Conservation (phyloP, 2,888 invertebrate species). For the Xestobium rufovillosum region DNA sequence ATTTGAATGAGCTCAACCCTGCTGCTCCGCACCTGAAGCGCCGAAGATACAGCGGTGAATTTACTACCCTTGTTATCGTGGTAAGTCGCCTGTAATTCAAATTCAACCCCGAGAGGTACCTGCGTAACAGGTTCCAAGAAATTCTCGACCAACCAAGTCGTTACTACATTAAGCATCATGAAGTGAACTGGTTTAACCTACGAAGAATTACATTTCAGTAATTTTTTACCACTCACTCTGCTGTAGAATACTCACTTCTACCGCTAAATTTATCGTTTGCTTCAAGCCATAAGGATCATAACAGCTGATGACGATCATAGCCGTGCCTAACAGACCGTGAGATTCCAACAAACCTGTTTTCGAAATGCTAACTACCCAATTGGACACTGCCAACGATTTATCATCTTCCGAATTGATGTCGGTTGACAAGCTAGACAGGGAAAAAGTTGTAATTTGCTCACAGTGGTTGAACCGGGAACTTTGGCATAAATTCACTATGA, state of each 20-base stretch:
- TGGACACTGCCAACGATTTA: slow-evolving; percentile 27
- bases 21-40: slow-evolving; percentile 45
- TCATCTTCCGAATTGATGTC: no score
- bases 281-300: slow-evolving; percentile 48
- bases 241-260: slow-evolving; percentile 46
- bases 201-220: neutral
- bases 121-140: slow-evolving; percentile 22
- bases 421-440: neutral
- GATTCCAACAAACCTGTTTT: slow-evolving; percentile 37
- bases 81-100: slow-evolving; percentile 45
- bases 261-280: slow-evolving; percentile 45
- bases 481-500: no score
- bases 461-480: no score
- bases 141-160: slow-evolving; percentile 35
- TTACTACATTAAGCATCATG: slow-evolving; percentile 38
- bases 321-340: slow-evolving; percentile 37
- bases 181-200: slow-evolving; percentile 44
- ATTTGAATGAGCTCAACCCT: slow-evolving; percentile 42
- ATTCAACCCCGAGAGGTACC: slow-evolving; percentile 48
- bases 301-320: slow-evolving; percentile 43
- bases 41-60: slow-evolving; percentile 47
- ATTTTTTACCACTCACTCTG: neutral
- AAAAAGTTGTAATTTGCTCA: no score
- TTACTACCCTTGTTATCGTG: slow-evolving; percentile 50
- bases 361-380: slow-evolving; percentile 33